Evolutionary conservation across 2,113 vertebrate species (phyloP).

Genomic region (Psephotus haematonotus): DNA sequence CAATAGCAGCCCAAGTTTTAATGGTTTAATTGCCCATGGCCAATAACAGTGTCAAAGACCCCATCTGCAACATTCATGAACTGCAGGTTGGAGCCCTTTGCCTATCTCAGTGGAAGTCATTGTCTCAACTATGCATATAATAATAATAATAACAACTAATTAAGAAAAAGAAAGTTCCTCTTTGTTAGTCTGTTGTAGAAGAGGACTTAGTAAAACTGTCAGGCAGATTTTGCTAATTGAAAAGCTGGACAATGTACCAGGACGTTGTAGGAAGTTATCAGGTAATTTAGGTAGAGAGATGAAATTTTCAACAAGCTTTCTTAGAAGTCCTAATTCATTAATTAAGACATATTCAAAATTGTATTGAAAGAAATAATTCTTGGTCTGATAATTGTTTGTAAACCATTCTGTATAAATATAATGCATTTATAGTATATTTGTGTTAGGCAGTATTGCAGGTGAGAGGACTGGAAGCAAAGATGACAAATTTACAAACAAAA

Average conservation of each 20-base stretch:
- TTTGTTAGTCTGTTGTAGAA: background rate
- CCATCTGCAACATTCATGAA: background rate
- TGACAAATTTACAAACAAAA: background rate
- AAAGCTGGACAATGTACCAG: background rate
- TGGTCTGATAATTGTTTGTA: background rate
- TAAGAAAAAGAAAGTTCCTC: background rate
- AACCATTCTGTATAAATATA: background rate
- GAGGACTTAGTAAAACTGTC: background rate
- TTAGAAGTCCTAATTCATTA: background rate
- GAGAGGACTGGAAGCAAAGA: background rate
- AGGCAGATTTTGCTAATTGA: background rate
- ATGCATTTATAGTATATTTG: background rate
- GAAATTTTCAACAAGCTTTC: background rate
- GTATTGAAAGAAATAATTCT: background rate
- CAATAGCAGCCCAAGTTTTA: background rate
- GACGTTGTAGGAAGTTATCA: background rate
- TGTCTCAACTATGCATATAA: background rate
- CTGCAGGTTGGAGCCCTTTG: rapidly evolving
- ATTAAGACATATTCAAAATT: background rate
- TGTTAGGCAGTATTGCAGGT: background rate
- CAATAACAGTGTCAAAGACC: background rate
- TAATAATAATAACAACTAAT: background rate
- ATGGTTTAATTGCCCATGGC: background rate
- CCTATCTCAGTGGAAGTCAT: background rate
- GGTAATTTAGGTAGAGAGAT: background rate